phyloP scores from a whole-genome alignment of 1,140 invertebrate species.

The Drosophila lowei region DNA sequence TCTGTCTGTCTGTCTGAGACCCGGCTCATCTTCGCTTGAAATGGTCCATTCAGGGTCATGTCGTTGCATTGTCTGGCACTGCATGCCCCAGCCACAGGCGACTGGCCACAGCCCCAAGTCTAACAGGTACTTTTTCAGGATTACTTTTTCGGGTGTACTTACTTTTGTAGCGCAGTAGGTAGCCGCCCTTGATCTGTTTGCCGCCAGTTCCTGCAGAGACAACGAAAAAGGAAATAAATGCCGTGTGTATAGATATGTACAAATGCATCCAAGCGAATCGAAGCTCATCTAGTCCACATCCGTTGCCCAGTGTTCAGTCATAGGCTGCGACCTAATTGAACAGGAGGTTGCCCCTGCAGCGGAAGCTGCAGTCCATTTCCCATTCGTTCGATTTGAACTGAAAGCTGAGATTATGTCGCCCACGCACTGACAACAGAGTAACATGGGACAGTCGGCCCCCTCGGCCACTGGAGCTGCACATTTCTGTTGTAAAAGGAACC shows the following conservation, averaged over 20 bases:
- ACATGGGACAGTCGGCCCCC: background rate
- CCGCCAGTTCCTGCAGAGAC: slow-evolving; percentile 84
- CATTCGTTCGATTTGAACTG: slow-evolving; percentile 4
- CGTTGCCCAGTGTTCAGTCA: slow-evolving; percentile 21
- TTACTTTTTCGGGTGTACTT: slow-evolving; percentile 80
- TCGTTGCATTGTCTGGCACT: too few species aligned
- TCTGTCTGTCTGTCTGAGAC: too few species aligned
- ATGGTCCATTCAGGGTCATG: too few species aligned
- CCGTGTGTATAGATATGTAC: background rate
- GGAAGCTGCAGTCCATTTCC: slow-evolving; percentile 21
- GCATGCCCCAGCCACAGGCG: too few species aligned
- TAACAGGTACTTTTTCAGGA: background rate
- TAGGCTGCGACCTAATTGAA: slow-evolving; percentile 33
- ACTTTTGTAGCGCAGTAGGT: slow-evolving; percentile 87
- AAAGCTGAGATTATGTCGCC: slow-evolving; percentile 8
- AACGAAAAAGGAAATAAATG: slow-evolving; percentile 1
- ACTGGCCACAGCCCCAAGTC: background rate
- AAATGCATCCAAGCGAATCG: background rate
- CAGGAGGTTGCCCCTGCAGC: slow-evolving; percentile 17
- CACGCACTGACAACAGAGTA: slow-evolving; percentile 17
- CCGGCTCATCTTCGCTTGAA: too few species aligned
- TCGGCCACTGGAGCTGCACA: slow-evolving; percentile 7
- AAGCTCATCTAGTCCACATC: slow-evolving; percentile 41
- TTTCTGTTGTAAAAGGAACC: slow-evolving; percentile 11
- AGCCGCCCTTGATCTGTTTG: slow-evolving; percentile 87